Evolutionary conservation across 2,888 invertebrate species (phyloP), one percentile per base, ranked within the genome.

Genomic region (Chaetogeoica ovagalla): DNA sequence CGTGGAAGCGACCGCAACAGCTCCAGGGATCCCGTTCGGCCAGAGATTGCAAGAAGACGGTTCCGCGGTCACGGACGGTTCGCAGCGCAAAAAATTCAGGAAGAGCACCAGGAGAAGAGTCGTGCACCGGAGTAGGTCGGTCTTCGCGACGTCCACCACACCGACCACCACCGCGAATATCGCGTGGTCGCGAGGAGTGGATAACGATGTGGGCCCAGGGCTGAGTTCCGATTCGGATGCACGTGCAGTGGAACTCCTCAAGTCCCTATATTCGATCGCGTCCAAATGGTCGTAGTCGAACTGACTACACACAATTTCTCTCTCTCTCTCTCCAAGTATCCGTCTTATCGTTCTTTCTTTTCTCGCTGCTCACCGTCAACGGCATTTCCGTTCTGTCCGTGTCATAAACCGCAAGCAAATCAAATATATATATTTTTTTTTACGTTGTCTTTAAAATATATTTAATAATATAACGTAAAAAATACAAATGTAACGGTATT

Each of bases 251-350:
- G 94, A 94, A 87, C 88, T 95, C 84, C 89, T 95, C 85, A 91
- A 93, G 87, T 94, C 94, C 83, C 88, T 95, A 81, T 95, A 94
- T 87, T 91, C 93, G 83, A 91, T 95, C 86, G 94, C 94, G 81
- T 93, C 94, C 30, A 91, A 91, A 57, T 69, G 70, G 77, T 70
- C 77, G 69, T 79, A 79, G n/a, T 55, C 4, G 17, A 30, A 60
- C 30, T 21, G 2, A 11, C 48, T 1, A 48, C 13, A 11, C 48
- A 11, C 48, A 13, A 15, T 15, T 9, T 2, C 11, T 43, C 11
- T 43, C 43, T 43, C 11, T 11, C 43, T 43, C 11, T 43, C 11
- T 43, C 43, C 43, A 9, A 7, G 6, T 43, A 43, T 2, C 11
- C 43, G 7, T 11, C 11, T 11, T 43, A 1, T 43, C 43, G 43